Conservation (phyloP, 2,888 invertebrate species). For the Cryptus armator region DNA sequence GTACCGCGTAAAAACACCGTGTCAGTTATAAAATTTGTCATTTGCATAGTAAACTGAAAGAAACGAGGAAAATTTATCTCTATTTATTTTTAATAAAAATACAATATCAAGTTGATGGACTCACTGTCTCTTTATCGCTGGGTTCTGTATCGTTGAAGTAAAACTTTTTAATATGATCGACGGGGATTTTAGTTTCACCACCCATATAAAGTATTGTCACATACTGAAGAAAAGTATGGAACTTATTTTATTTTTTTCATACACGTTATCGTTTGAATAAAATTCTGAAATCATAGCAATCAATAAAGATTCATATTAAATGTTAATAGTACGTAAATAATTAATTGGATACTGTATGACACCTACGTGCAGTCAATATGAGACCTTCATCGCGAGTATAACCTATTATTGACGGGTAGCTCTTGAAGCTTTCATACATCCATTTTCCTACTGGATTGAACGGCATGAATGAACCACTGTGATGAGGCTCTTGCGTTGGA, state of each 20-base stretch:
- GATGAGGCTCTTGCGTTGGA: conserved; percentile 64
- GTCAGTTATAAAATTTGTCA: neutral
- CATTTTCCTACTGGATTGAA: too few relatives aligned
- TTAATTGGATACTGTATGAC: too few relatives aligned
- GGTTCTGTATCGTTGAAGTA: neutral
- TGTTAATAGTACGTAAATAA: too few relatives aligned
- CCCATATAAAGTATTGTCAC: neutral
- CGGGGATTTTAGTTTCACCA: neutral
- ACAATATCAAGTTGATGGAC: neutral
- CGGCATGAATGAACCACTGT: conserved; percentile 63
- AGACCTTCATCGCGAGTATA: conserved; percentile 68
- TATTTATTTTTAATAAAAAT: neutral
- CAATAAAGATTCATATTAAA: neutral
- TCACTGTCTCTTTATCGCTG: neutral
- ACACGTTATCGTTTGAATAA: conserved; percentile 47
- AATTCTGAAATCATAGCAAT: conserved; percentile 21
- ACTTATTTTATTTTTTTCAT: conserved; percentile 22
- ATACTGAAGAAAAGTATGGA: conserved; percentile 27
- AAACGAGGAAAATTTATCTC: neutral
- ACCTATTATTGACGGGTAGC: conserved; percentile 68
- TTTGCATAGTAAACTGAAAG: neutral
- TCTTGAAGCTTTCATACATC: too few relatives aligned
- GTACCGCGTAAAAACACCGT: neutral
- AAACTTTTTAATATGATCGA: neutral
- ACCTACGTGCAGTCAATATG: conserved; percentile 51